These are phyloP conservation scores for Callaeas wilsoni DNA, from an alignment of 2,113 vertebrate genomes.

Conservation along the genomic window DNA sequence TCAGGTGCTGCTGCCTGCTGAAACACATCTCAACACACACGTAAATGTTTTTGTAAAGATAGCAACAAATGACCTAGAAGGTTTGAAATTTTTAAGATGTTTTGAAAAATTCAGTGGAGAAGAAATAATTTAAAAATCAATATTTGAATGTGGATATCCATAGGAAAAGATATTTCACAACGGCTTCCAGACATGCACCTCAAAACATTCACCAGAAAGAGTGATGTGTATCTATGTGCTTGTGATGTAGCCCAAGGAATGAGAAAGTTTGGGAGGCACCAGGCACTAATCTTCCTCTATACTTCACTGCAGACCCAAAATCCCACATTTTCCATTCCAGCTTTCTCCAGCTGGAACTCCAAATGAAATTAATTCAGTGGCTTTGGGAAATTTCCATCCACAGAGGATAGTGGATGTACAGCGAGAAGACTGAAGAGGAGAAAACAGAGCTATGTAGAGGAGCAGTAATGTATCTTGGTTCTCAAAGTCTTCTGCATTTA, in stretches of 20 bases:
- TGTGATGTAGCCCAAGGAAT: not conserved
- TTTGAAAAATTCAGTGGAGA: not conserved
- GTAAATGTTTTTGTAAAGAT: not conserved
- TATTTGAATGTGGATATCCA: not conserved
- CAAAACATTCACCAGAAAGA: not conserved
- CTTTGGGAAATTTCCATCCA: not conserved
- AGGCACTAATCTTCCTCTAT: not conserved
- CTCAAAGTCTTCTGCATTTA: not conserved
- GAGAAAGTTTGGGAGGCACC: not conserved
- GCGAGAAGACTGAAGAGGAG: not conserved
- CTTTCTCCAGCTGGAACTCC: not conserved
- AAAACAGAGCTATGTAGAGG: not conserved
- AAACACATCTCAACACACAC: not conserved
- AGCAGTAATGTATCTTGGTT: not conserved
- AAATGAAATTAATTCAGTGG: not conserved
- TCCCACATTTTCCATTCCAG: not conserved
- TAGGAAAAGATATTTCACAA: not conserved
- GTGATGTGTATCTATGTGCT: accelerated
- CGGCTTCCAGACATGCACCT: not conserved
- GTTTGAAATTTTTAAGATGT: not conserved
- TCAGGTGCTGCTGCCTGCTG: not conserved
- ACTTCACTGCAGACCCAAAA: not conserved
- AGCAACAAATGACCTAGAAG: not conserved
- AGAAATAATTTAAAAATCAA: not conserved
- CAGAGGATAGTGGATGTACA: too few species aligned